Evolutionary conservation across 2,797 vertebrate species (phyloP).

Genomic region (Pristis pectinata): DNA sequence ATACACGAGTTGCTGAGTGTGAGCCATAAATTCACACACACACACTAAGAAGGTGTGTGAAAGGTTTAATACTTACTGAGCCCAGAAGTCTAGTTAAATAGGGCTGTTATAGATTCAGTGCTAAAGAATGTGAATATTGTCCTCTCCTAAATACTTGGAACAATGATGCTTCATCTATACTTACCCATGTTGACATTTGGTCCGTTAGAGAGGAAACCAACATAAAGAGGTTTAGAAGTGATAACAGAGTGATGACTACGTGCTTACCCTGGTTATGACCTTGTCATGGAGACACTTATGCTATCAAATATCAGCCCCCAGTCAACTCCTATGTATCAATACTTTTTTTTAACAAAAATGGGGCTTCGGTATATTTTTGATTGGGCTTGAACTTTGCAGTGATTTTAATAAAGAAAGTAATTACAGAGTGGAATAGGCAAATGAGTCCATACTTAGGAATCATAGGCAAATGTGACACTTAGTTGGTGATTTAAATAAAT

Average conservation of each 20-base stretch:
- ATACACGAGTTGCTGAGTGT: conserved; percentile 52
- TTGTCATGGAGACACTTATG: not conserved
- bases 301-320: not conserved
- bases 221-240: conserved; percentile 29
- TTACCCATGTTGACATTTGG: not conserved
- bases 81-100: conserved; percentile 53
- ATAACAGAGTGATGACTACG: conserved; percentile 6
- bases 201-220: conserved; percentile 15
- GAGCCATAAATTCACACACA: conserved; percentile 53
- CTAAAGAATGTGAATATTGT: conserved; percentile 56
- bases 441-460: not conserved
- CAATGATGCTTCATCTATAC: conserved; percentile 11
- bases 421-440: not conserved
- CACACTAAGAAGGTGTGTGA: conserved; percentile 46
- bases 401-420: not conserved
- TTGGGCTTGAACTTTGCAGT: not conserved
- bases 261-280: conserved; percentile 21
- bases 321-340: not conserved
- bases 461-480: not conserved
- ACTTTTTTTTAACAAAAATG: not conserved
- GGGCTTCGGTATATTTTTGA: not conserved
- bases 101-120: conserved; percentile 53
- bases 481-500: not conserved
- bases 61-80: conserved; percentile 50
- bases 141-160: conserved; percentile 39